Evolutionary conservation across 2,113 vertebrate genomes (phyloP).

Genomic region (Cololabis saira): DNA sequence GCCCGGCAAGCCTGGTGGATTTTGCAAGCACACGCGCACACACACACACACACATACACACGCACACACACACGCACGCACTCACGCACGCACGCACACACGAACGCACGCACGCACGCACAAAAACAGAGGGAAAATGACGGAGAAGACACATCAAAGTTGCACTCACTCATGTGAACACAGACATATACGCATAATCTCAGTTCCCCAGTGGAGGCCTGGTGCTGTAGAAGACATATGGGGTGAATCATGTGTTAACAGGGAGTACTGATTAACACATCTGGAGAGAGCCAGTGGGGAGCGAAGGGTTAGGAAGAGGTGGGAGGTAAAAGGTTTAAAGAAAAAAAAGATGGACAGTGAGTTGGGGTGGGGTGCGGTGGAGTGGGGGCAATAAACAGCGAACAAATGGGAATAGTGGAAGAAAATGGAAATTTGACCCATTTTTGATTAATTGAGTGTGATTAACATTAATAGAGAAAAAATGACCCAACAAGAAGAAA

Average conservation of each 20-base stretch:
- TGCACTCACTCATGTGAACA: constrained; percentile 62
- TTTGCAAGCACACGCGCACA: constrained; percentile 57
- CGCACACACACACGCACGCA: constrained; percentile 12
- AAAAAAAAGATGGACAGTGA: not conserved
- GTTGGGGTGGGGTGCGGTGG: not conserved
- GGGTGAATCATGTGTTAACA: constrained; percentile 92
- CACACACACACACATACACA: constrained; percentile 19
- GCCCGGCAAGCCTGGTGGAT: constrained; percentile 76
- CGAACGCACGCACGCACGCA: constrained; percentile 8
- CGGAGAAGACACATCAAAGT: constrained; percentile 66
- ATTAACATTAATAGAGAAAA: constrained; percentile 25
- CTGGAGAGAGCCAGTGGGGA: constrained; percentile 82
- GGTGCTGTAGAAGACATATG: constrained; percentile 92
- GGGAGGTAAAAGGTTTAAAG: constrained; percentile 9
- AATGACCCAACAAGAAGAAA: constrained; percentile 28
- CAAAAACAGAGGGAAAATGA: constrained; percentile 39
- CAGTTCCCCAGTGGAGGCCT: constrained; percentile 73
- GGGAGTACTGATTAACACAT: constrained; percentile 97
- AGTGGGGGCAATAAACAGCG: constrained; percentile 20
- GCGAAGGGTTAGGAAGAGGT: constrained; percentile 14
- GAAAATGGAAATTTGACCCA: constrained; percentile 21
- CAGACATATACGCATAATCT: constrained; percentile 37
- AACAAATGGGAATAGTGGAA: constrained; percentile 5
- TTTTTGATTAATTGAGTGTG: constrained; percentile 38
- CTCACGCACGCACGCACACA: constrained; percentile 15